Percentiles rank a stretch among this genome's conserved stretches.
Evolutionary conservation across 2,797 vertebrate species (phyloP).

Genomic region (Gymnothorax reevesii): DNA sequence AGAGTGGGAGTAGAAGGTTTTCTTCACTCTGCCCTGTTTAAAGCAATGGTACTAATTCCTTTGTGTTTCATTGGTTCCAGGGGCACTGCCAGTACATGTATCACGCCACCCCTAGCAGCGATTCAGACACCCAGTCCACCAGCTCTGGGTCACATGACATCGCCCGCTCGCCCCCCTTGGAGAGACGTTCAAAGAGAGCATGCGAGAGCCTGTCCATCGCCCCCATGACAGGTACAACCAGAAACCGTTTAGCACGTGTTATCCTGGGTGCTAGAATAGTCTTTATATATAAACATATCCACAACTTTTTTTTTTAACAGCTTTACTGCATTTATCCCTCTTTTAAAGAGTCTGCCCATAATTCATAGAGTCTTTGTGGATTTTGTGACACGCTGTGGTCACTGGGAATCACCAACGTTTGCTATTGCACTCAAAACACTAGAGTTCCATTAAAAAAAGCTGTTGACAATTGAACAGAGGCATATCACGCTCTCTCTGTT

Average conservation of each 20-base stretch:
- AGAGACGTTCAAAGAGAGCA: slow-evolving; percentile 50
- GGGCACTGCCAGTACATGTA: slow-evolving; percentile 52
- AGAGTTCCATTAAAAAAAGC: too few species aligned
- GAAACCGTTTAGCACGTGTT: background rate
- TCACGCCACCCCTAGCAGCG: slow-evolving; percentile 58
- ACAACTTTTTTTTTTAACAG: background rate
- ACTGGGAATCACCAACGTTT: too few species aligned
- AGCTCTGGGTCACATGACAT: slow-evolving; percentile 73
- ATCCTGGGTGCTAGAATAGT: too few species aligned
- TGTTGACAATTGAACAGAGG: too few species aligned
- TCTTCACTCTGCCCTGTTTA: background rate
- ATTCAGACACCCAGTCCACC: slow-evolving; percentile 78
- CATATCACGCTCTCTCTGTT: too few species aligned
- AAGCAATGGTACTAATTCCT: background rate
- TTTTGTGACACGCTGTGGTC: too few species aligned
- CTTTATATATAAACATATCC: background rate
- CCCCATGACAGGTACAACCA: slow-evolving; percentile 56
- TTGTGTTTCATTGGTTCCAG: slow-evolving; percentile 48
- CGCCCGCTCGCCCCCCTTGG: slow-evolving; percentile 63
- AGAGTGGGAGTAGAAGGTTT: background rate
- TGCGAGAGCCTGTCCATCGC: slow-evolving; percentile 54
- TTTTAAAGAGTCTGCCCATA: too few species aligned
- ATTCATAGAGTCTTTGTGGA: too few species aligned
- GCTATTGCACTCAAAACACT: too few species aligned
- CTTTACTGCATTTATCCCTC: too few species aligned